Base-by-base conservation (phyloP, 2,888 invertebrate species). In the Luffia ferchaultella region DNA sequence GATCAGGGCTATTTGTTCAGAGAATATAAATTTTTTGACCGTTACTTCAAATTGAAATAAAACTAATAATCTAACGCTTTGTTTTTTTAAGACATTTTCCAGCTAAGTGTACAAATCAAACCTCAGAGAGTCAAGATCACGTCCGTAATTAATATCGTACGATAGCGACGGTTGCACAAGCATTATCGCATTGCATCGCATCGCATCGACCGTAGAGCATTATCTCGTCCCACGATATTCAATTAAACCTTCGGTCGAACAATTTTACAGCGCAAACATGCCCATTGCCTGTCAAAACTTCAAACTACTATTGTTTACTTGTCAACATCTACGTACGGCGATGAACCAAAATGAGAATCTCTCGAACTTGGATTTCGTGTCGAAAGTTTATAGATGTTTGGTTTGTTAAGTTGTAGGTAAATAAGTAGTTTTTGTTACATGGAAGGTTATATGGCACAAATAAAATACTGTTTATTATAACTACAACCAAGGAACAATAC, bases 231-330 rank as follows among this genome's bases (percentile, higher is more conserved):
- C 56, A 59, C 57, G 61, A 30, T 30, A 61, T 57, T 63, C 60
- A 61, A 65, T 66, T 62, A 58, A 64, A 65, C 30, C 30, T 66
- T 63, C 62, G 50, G 50, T 20, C 45, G 48, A 19, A 18, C 19
- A 20, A 46, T 9, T 20, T n/a, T 16, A 48, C 49, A 48, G 53
- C 50, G 48, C 47, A 52, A 53, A 49, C 51, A 50, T 57, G 54
- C 55, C 48, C 56, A 57, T 19, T 16, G 30, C 41, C 30, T 45
- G 42, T 40, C n/a, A 15, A n/a, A 18, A 30, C 30, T 30, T 30
- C 30, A 12, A 7, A 12, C 30, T 30, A 30, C 30, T 30, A 12
- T 30, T 30, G 12, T 30, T 30, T 3, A 30, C 30, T 30, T 30
- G 30, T 30, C 30, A 30, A 7, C 30, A 30, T 30, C 30, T 30